Evolutionary conservation across 1,140 invertebrate species (phyloP), one percentile per base, ranked within the genome.

Genomic region (Zaprionus davidi): DNA sequence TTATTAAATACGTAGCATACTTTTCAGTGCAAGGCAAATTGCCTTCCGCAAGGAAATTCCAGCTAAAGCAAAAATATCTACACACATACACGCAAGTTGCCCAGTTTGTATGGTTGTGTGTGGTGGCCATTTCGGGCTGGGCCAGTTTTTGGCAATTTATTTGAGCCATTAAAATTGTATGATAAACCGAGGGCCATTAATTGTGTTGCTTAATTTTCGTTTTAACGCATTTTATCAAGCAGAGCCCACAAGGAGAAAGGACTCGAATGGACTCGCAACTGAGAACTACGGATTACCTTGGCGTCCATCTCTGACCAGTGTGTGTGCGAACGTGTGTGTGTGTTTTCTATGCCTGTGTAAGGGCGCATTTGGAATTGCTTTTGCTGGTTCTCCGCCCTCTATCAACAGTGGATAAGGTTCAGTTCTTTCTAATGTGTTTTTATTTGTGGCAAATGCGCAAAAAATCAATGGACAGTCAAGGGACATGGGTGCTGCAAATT

Each of bases 201-300:
- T 90, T 88, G 81, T 90, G 81, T 88, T 88, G 84, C 84, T 88
- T 88, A 88, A 88, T 88, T 88, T 84, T 88, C 81, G 74, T 88
- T 88, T 84, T 88, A 88, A 88, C 81, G 84, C 84, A 88, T 88
- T 87, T 88, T 84, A 88, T 83, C 81, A 88, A 81, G 71, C 74
- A 70, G 67, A 78, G 41, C 9, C 31, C 69, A 71, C 68, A 85
- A 68, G 59, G 64, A 71, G 64, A 71, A 41, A 60, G 68, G 15
- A 65, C 59, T 69, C 59, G 36, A 46, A 67, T 20, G 57, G 51
- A 60, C 57, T 51, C 26, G 51, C 63, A 22, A 58, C 55, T 67
- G 65, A 57, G 56, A 69, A 49, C 56, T 59, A 28, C 49, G 65
- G 57, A 53, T 55, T 73, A 60, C 57, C 65, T 73, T 72, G 31